A percentile compares a stretch with the other conserved stretches of the same genome.
Evolutionary conservation across 2,113 vertebrate genomes (phyloP).

Genomic region (Perccottus glenii): DNA sequence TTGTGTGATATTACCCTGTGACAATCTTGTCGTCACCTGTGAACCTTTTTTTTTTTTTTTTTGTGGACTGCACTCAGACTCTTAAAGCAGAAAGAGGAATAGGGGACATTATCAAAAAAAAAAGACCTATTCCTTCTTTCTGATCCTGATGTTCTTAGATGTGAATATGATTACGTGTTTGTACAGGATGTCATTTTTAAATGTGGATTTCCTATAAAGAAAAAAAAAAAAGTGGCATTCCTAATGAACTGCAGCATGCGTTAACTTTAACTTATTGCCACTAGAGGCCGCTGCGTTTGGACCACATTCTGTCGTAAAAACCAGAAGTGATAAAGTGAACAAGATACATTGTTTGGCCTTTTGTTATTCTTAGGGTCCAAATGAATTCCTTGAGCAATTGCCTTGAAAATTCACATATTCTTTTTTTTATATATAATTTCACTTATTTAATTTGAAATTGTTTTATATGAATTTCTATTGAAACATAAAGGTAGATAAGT

Average conservation of each 20-base stretch:
- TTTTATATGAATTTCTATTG: slow-evolving; percentile 82
- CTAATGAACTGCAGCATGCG: slow-evolving; percentile 63
- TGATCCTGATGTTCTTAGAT: slow-evolving; percentile 40
- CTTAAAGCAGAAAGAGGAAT: no score
- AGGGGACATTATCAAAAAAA: no score
- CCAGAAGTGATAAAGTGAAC: slow-evolving; percentile 37
- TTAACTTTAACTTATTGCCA: slow-evolving; percentile 36
- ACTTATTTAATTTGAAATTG: slow-evolving; percentile 75
- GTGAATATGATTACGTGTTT: slow-evolving; percentile 70
- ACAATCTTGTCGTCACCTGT: slow-evolving; percentile 24
- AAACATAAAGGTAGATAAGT: slow-evolving; percentile 67
- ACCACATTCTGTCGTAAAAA: slow-evolving; percentile 53
- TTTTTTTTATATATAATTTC: slow-evolving; percentile 54
- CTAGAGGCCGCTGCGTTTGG: slow-evolving; percentile 56
- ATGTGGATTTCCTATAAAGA: slow-evolving; percentile 55
- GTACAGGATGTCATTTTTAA: slow-evolving; percentile 71
- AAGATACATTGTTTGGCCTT: slow-evolving; percentile 38
- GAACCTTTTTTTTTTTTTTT: background rate
- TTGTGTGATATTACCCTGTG: background rate
- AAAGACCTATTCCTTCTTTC: slow-evolving; percentile 22
- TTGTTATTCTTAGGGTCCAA: slow-evolving; percentile 19
- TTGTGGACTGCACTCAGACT: background rate
- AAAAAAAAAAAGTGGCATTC: slow-evolving; percentile 35
- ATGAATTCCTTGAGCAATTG: slow-evolving; percentile 52
- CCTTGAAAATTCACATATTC: slow-evolving; percentile 61